Evolutionary conservation across 2,888 invertebrate genomes (phyloP), one percentile per base, ranked within the genome.

Genomic region (Nemapogon koenigi): DNA sequence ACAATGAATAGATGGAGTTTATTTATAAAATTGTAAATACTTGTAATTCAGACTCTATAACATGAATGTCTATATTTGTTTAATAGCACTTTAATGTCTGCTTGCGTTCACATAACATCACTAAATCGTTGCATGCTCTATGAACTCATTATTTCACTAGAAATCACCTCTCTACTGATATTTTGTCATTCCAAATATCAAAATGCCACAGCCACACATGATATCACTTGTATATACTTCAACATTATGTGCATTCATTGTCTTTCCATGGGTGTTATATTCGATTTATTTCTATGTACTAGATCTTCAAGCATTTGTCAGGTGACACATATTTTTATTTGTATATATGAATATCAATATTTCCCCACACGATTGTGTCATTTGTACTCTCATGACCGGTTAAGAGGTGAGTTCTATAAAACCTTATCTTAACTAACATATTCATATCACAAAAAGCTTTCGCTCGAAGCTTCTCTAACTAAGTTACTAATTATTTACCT

Each of bases 241-340:
- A n/a, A n/a, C n/a, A n/a, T n/a, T n/a, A n/a, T n/a, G n/a, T n/a
- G 2, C 16, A 38, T 16, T 29, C 19, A 32, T 19, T 17, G 8
- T 26, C 16, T 25, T 37, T 59, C 65, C 71, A 75, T 70, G 62
- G 55, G 67, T 67, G 64, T 70, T 67, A 67, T 49, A 53, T 37
- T 70, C 63, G 63, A 58, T 45, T 60, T 59, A 62, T 52, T 55
- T 19, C 49, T 54, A 37, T 25, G 28, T 37, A 6, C 10, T 43
- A 45, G 50, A 65, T 75, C 83, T 84, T 84, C 84, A 75, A 84
- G 84, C 83, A 76, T 82, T 83, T 83, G 83, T 78, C 83, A 83
- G 84, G 84, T 57, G 76, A 81, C 72, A 81, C 81, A 68, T 62
- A 67, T 63, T 72, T 72, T 63, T 73, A 59, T 59, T 57, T 62